Conservation (phyloP, 1,140 invertebrate species). For the Cydia splendana region DNA sequence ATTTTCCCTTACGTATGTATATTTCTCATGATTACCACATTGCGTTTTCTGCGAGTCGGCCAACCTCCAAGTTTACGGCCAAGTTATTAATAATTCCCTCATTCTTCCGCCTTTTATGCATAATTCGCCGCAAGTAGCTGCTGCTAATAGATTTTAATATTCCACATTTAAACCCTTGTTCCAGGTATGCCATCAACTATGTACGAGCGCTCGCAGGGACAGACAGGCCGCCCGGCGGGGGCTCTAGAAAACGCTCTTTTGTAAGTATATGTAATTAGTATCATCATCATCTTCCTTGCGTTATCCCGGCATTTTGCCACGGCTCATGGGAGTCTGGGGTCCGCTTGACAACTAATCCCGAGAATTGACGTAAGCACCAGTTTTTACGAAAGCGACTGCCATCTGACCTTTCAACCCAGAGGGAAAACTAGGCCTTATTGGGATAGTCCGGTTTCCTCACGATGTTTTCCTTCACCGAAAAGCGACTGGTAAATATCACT, state of each 20-base stretch:
- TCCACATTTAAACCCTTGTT: conserved; percentile 31
- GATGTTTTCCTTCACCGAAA: too few species aligned
- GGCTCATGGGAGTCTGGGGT: too few species aligned
- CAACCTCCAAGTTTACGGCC: not conserved
- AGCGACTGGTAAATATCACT: too few species aligned
- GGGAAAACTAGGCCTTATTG: too few species aligned
- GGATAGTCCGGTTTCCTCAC: too few species aligned
- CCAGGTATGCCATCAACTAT: conserved; percentile 18
- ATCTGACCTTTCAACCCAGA: too few species aligned
- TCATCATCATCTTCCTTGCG: too few species aligned
- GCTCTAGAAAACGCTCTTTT: not conserved
- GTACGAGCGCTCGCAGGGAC: not conserved
- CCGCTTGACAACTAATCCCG: too few species aligned
- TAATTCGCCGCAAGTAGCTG: not conserved
- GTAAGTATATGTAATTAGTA: too few species aligned
- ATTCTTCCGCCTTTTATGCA: not conserved
- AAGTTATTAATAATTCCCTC: not conserved
- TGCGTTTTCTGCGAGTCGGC: not conserved
- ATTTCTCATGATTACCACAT: conserved; percentile 1
- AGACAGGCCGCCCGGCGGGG: not conserved
- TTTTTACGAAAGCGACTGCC: too few species aligned
- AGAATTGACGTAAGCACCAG: too few species aligned
- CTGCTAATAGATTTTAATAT: conserved; percentile 23
- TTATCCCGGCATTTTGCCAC: too few species aligned
- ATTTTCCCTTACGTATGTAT: not conserved